phyloP scores from a whole-genome alignment of 2,888 invertebrate genomes.

The Eilema sororculum region DNA sequence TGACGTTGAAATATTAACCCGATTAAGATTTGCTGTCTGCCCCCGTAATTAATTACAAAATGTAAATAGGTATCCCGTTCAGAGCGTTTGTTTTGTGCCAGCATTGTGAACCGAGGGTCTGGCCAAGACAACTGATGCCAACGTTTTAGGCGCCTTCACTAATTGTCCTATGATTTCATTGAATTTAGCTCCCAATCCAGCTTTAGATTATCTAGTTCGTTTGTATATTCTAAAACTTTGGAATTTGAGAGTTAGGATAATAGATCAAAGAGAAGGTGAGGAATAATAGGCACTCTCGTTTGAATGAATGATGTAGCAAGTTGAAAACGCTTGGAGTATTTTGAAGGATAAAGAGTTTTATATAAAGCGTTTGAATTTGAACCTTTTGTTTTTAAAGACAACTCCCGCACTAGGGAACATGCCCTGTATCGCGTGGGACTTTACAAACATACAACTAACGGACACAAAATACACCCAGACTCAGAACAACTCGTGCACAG shows the following conservation, averaged over 20 bases:
- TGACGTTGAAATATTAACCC: background rate
- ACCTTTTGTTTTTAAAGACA: no score
- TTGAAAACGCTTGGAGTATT: background rate
- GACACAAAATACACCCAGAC: no score
- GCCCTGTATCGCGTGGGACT: no score
- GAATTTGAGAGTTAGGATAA: background rate
- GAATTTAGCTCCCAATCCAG: background rate
- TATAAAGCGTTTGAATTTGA: no score
- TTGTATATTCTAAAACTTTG: background rate
- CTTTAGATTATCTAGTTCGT: background rate
- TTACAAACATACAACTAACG: no score
- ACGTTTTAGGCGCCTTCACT: background rate
- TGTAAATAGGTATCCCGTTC: background rate
- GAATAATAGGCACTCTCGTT: background rate
- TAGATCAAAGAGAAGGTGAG: background rate
- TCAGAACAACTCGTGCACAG: no score
- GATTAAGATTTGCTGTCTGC: background rate
- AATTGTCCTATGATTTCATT: background rate
- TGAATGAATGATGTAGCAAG: background rate
- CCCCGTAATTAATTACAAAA: constrained; percentile 4
- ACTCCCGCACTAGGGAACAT: no score
- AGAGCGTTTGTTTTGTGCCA: constrained; percentile 1
- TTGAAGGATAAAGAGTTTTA: background rate
- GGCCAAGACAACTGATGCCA: background rate
- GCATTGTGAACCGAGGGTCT: background rate